Base-by-base conservation (phyloP, 2,113 vertebrate species). In the Taxidea taxus region DNA sequence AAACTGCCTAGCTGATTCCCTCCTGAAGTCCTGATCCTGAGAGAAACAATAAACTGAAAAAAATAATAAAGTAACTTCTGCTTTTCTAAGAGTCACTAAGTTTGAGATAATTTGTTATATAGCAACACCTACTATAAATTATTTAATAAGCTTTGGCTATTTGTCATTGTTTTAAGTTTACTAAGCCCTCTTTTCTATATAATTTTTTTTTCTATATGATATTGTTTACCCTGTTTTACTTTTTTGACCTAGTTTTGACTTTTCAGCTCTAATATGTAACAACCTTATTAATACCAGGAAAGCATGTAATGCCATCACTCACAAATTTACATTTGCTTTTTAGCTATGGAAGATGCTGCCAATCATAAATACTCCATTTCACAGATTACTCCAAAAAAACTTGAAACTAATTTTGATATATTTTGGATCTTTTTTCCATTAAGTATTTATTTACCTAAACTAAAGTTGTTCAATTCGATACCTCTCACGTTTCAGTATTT, bases 221-320 rank as follows among this genome's bases (percentile, higher is more conserved):
- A 44, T 21, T 31, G 85, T 83, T 90, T 86, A 95, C 90, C 7
- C 29, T 80, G 14, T 37, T 96, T 91, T 92, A 34, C 25, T 95
- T 56, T 80, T 88, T 44, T 70, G 42, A 93, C 34, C 6, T 37
- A 89, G 12, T 82, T 95, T 88, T 93, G 25, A 83, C 42, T 95
- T 95, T 94, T 83, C 81, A 95, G 72, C 25, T 78, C 49, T 81
- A 95, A 66, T 34, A 3, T 83, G n/a, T 60, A 95, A 62, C 29
- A 85, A 92, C 12, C 54, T 54, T 72, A 74, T 86, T 95, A 96
- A n/a, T 42, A 68, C 49, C 87, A 85, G 94, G 64, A 95, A 68
- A 84, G 42, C 54, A 96, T 51, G 18, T 16, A 95, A 2, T 85
- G 15, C 27, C 49, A 78, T 81, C 21, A 91, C 62, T 96, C 34